Evolutionary conservation across 2,113 vertebrate genomes (phyloP), one percentile per base, ranked within the genome.

Genomic region (Hepsetus odoe): DNA sequence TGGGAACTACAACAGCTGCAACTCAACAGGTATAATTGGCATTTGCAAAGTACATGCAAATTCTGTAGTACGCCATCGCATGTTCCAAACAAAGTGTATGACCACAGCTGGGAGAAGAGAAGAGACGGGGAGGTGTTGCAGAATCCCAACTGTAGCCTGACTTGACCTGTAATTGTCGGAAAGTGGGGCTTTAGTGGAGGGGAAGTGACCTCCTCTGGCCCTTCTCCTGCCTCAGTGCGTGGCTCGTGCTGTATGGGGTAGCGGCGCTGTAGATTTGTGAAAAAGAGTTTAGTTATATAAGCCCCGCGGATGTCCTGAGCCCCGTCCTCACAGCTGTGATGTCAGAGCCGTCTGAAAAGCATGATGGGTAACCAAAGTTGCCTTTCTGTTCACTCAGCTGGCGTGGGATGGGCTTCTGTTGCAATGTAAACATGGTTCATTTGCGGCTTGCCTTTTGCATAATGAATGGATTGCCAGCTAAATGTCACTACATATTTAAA

Each of bases 241-340:
- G 81, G 83, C 88, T 88, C 87, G 84, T 87, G 76, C 72, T 87
- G 83, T 67, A 73, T 77, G 73, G 68, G 79, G 84, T 82, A 82
- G 69, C 62, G 32, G 56, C 28, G 77, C 84, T 84, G 65, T 46
- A 82, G 88, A 85, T 87, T 80, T 76, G 78, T 53, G 79, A 76
- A 46, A 81, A 85, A 81, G 80, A 83, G 81, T 85, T 80, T 80
- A 82, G 85, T 93, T 90, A 91, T 88, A 83, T 92, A 92, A 93
- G 86, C 78, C 84, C 86, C 86, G 88, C 88, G 87, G 85, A 88
- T 86, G 89, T 86, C 83, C 82, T 68, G 77, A 64, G 82, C 88
- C 80, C 79, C 83, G 80, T 90, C 85, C 80, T 87, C 83, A 76
- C 81, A 84, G 80, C 85, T 83, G 87, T 88, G 88, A 90, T 90